phyloP scores from a whole-genome alignment of 2,888 invertebrate species.

The Stegophylla sp. region DNA sequence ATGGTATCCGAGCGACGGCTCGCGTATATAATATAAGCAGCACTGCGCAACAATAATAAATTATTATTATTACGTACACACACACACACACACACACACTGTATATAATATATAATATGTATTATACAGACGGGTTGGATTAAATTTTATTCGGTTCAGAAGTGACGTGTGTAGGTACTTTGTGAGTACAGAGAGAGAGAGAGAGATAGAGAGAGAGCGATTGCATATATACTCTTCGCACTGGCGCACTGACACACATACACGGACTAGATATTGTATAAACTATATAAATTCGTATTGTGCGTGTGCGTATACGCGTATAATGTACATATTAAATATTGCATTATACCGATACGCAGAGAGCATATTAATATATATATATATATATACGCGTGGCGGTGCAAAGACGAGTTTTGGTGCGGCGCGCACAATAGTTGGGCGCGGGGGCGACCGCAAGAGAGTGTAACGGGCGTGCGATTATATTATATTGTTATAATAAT shows the following conservation, averaged over 20 bases:
- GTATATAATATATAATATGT: background rate
- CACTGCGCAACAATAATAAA: background rate
- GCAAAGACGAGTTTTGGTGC: background rate
- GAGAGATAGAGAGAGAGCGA: too few relatives aligned
- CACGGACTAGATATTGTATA: too few relatives aligned
- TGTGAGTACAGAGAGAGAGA: too few relatives aligned
- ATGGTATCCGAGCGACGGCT: background rate
- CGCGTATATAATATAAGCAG: conserved; percentile 25
- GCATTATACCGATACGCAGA: too few relatives aligned
- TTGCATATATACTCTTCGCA: too few relatives aligned
- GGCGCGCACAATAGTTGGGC: background rate
- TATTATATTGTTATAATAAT: conserved; percentile 39
- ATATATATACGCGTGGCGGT: too few relatives aligned
- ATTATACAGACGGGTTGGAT: conserved; percentile 13
- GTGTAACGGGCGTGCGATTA: conserved; percentile 52
- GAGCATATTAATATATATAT: too few relatives aligned
- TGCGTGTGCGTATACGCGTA: background rate
- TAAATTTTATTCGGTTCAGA: conserved; percentile 50
- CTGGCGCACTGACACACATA: too few relatives aligned
- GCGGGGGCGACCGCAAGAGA: conserved; percentile 32
- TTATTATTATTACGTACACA: too few relatives aligned
- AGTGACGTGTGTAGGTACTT: background rate
- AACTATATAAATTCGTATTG: too few relatives aligned
- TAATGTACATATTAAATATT: background rate
- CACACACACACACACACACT: background rate